These are phyloP conservation scores for Martes flavigula DNA, from an alignment of 2,797 vertebrate genomes.

Conservation along the genomic window DNA sequence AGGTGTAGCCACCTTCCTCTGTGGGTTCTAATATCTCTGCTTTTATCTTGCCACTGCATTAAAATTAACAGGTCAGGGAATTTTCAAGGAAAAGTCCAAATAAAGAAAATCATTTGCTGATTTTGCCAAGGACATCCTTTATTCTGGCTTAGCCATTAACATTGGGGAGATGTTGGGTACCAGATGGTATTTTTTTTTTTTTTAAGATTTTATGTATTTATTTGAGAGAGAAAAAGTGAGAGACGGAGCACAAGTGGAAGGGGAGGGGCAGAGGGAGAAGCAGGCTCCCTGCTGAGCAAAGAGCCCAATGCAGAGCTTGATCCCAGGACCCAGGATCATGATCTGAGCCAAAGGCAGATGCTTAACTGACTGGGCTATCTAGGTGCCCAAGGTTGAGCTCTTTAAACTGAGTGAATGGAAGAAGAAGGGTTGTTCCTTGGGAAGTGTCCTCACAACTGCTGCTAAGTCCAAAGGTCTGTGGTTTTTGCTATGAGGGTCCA, in stretches of 20 bases:
- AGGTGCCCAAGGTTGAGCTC: neutral
- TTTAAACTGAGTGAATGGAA: neutral
- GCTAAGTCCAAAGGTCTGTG: neutral
- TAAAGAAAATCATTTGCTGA: neutral
- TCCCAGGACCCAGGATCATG: neutral
- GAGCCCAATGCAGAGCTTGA: too few relatives aligned
- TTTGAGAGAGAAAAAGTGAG: neutral
- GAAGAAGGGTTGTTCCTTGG: neutral
- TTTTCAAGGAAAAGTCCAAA: neutral
- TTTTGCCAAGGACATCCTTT: slow-evolving; percentile 20
- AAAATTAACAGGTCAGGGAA: neutral
- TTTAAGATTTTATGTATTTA: neutral
- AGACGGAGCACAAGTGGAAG: too few relatives aligned
- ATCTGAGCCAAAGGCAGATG: neutral
- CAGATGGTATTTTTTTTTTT: neutral
- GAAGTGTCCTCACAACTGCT: neutral
- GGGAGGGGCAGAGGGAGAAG: too few relatives aligned
- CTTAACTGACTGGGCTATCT: neutral
- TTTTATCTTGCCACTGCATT: neutral
- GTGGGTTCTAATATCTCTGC: neutral
- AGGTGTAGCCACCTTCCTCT: neutral
- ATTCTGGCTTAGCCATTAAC: neutral
- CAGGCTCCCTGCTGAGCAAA: too few relatives aligned
- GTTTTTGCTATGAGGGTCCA: neutral
- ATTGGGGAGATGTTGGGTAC: neutral